These are phyloP conservation scores for Amblyteles armatorius DNA, from an alignment of 2,888 invertebrate species.

Conservation along the genomic window DNA sequence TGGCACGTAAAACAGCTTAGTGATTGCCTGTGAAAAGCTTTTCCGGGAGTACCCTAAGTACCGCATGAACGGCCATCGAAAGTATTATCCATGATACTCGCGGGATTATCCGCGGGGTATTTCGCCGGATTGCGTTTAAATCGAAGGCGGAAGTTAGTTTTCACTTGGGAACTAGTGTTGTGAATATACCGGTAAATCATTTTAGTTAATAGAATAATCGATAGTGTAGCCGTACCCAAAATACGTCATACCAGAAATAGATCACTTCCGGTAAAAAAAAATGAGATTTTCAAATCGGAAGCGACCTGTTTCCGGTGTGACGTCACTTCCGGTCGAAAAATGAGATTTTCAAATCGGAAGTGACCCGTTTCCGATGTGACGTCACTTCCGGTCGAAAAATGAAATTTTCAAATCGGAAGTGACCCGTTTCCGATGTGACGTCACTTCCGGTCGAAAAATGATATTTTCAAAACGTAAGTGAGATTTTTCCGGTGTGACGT, in stretches of 20 bases:
- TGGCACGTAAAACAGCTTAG: slow-evolving; percentile 24
- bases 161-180: background rate
- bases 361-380: too few species aligned
- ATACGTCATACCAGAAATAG: background rate
- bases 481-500: too few species aligned
- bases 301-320: too few species aligned
- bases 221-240: background rate
- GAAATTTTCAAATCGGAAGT: too few species aligned
- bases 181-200: background rate
- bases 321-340: too few species aligned
- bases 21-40: background rate
- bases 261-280: too few species aligned
- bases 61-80: background rate
- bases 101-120: slow-evolving; percentile 1
- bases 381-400: too few species aligned
- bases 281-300: too few species aligned
- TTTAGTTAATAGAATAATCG: background rate
- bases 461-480: too few species aligned
- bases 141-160: background rate
- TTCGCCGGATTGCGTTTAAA: slow-evolving; percentile 22
- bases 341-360: background rate
- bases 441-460: too few species aligned
- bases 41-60: background rate
- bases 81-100: slow-evolving; percentile 4
- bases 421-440: too few species aligned